Percentiles rank a stretch among this genome's conserved stretches.
Evolutionary conservation across 1,140 invertebrate species (phyloP).

Genomic region (Tetraneura akinire): DNA sequence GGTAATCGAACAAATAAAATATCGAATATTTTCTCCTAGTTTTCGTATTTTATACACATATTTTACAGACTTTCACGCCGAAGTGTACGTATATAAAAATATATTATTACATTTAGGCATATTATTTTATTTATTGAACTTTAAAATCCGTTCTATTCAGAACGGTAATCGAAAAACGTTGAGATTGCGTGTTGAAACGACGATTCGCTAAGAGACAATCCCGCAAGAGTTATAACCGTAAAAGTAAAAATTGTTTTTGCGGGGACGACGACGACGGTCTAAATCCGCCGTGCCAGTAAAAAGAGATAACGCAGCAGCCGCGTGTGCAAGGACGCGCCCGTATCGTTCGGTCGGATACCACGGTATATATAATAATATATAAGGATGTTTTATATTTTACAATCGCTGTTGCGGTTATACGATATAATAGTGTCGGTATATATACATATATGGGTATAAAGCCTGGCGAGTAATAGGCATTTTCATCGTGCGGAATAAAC

Average conservation of each 20-base stretch:
- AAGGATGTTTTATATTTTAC: no score
- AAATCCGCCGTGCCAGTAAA: not conserved
- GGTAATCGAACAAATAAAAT: no score
- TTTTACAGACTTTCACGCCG: no score
- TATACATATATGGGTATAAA: no score
- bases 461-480: not conserved
- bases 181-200: not conserved
- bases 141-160: not conserved
- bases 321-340: not conserved
- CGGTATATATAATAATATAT: no score
- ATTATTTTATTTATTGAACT: no score
- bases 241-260: slow-evolving; percentile 25
- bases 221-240: slow-evolving; percentile 20
- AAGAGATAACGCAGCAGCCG: not conserved
- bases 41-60: no score
- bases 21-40: no score
- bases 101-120: no score
- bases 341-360: not conserved
- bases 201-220: not conserved
- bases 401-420: not conserved
- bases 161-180: slow-evolving; percentile 5
- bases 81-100: no score
- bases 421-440: not conserved
- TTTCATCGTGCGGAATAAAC: slow-evolving; percentile 5
- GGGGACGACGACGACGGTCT: not conserved